These are phyloP conservation scores for Helicolenus hilgendorfi DNA, from an alignment of 2,797 vertebrate species.

Conservation along the genomic window DNA sequence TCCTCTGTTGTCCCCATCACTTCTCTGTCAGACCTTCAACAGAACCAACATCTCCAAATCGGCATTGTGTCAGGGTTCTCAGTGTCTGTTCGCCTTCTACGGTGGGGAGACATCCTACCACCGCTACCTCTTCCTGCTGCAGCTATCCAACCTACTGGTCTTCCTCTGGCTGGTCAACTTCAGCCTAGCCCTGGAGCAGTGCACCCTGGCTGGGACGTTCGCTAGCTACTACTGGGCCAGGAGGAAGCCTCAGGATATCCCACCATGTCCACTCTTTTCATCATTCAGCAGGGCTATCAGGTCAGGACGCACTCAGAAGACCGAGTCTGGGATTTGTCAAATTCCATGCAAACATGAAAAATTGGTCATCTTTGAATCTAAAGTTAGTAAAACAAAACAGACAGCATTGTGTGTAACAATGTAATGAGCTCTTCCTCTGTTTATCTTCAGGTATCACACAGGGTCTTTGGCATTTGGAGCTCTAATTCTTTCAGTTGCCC, in stretches of 20 bases:
- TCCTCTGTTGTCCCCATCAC: not conserved
- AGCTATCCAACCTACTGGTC: slow-evolving; percentile 93
- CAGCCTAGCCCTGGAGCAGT: slow-evolving; percentile 93
- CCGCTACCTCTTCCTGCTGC: slow-evolving; percentile 91
- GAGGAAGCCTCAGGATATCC: slow-evolving; percentile 93
- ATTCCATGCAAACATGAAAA: not conserved
- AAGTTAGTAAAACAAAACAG: not conserved
- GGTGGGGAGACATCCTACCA: slow-evolving; percentile 93
- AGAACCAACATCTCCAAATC: slow-evolving; percentile 86
- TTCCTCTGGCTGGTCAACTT: slow-evolving; percentile 96
- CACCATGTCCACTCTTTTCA: slow-evolving; percentile 91
- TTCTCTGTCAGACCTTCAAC: slow-evolving; percentile 90
- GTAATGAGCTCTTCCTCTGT: not conserved
- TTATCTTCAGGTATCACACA: slow-evolving; percentile 93
- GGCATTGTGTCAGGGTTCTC: slow-evolving; percentile 88
- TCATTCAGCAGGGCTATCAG: slow-evolving; percentile 93
- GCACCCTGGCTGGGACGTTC: slow-evolving; percentile 95
- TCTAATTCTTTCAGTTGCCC: slow-evolving; percentile 92
- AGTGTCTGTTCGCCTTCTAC: slow-evolving; percentile 94
- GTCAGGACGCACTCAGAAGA: slow-evolving; percentile 69
- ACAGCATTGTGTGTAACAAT: not conserved
- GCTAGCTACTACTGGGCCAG: slow-evolving; percentile 96
- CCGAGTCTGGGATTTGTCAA: not conserved
- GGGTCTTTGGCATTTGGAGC: slow-evolving; percentile 95
- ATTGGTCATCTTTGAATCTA: not conserved